Percentiles rank a stretch among this genome's conserved stretches.
Conservation (phyloP, 2,797 vertebrate species). For the Muscicapa comitata region DNA sequence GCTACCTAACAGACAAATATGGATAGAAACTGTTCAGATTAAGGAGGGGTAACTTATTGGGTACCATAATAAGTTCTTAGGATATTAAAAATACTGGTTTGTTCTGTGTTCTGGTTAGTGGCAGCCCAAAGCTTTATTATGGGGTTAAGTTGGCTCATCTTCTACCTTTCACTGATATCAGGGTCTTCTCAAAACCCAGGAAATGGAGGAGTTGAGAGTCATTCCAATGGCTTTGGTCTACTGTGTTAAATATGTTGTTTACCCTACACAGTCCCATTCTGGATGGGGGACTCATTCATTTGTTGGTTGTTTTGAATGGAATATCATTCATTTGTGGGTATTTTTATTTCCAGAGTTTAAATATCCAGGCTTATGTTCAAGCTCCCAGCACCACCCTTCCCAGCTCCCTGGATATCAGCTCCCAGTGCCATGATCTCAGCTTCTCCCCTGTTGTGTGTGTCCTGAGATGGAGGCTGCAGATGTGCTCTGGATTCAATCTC, state of each 20-base stretch:
- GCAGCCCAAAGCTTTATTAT: background rate
- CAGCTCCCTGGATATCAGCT: background rate
- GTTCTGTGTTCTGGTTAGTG: background rate
- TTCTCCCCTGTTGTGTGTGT: background rate
- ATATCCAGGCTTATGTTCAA: background rate
- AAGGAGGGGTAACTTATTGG: background rate
- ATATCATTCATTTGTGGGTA: fast-evolving
- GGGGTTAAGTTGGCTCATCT: background rate
- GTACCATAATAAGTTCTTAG: background rate
- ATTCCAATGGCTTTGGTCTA: background rate
- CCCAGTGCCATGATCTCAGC: background rate
- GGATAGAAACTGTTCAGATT: background rate
- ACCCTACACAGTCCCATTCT: background rate
- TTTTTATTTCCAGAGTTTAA: background rate
- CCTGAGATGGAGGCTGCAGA: background rate
- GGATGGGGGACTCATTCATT: background rate
- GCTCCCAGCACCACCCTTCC: background rate
- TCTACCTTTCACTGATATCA: background rate
- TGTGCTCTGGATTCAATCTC: background rate
- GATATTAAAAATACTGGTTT: background rate
- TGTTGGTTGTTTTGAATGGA: background rate
- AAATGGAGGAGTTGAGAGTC: background rate
- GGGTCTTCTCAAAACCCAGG: background rate
- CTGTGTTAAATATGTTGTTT: background rate
- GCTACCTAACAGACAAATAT: background rate